phyloP scores from a whole-genome alignment of 2,797 vertebrate species.

The Urophycis tenuis region DNA sequence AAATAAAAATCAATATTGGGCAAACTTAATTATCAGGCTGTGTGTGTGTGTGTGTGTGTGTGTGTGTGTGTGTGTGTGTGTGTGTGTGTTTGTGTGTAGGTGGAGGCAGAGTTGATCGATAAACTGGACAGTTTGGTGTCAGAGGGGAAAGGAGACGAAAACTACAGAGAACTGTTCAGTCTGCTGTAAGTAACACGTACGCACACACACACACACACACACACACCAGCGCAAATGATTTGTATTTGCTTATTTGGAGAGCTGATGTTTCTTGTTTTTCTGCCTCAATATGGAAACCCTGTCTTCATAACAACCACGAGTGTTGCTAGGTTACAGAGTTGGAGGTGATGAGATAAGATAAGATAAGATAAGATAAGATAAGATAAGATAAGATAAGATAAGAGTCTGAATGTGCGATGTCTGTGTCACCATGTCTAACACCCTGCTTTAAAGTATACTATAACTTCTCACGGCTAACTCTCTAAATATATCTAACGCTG shows the following conservation, averaged over 20 bases:
- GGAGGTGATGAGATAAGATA: too few species aligned
- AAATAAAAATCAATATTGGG: too few species aligned
- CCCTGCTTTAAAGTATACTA: background rate
- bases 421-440: background rate
- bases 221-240: background rate
- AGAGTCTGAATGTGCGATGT: background rate
- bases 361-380: too few species aligned
- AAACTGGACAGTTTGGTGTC: conserved; percentile 96
- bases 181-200: conserved; percentile 79
- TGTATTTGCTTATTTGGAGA: background rate
- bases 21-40: background rate
- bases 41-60: too few species aligned
- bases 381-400: too few species aligned
- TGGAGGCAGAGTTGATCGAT: conserved; percentile 94
- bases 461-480: background rate
- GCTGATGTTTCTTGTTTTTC: background rate
- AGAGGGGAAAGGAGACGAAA: conserved; percentile 95
- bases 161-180: conserved; percentile 93
- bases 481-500: background rate
- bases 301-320: background rate
- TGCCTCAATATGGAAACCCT: background rate
- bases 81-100: conserved; percentile 73
- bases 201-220: background rate
- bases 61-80: too few species aligned
- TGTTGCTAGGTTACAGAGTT: background rate